phyloP scores from a whole-genome alignment of 2,888 invertebrate genomes.

The Lycaena phlaeas region DNA sequence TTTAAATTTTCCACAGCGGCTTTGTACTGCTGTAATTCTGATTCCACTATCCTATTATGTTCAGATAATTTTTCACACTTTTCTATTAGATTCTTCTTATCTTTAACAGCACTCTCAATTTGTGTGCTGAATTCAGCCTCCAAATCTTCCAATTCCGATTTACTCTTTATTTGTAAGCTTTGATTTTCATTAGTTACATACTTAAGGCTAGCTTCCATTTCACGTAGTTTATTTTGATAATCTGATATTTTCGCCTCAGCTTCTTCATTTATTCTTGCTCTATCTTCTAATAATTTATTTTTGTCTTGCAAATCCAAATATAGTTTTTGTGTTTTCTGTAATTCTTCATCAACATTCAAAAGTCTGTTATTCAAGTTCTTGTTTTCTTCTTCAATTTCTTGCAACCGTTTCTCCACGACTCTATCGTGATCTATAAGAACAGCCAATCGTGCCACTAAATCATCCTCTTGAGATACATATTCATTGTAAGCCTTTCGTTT shows the following conservation, averaged over 20 bases:
- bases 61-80: slow-evolving; percentile 60
- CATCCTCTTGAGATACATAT: slow-evolving; percentile 75
- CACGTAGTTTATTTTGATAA: slow-evolving; percentile 45
- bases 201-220: slow-evolving; percentile 57
- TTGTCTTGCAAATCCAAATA: slow-evolving; percentile 55
- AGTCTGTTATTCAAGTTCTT: slow-evolving; percentile 69
- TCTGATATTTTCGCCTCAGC: slow-evolving; percentile 39
- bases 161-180: slow-evolving; percentile 49
- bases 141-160: slow-evolving; percentile 52
- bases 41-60: slow-evolving; percentile 53
- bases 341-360: slow-evolving; percentile 63
- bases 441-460: slow-evolving; percentile 74
- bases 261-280: slow-evolving; percentile 41
- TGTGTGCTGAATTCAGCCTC: slow-evolving; percentile 61
- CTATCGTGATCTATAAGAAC: slow-evolving; percentile 76
- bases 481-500: slow-evolving; percentile 74
- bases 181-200: slow-evolving; percentile 46
- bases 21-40: slow-evolving; percentile 45
- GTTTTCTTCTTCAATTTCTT: slow-evolving; percentile 72
- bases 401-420: slow-evolving; percentile 74
- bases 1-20: slow-evolving; percentile 41
- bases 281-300: slow-evolving; percentile 41
- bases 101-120: slow-evolving; percentile 59
- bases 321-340: slow-evolving; percentile 57
- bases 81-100: slow-evolving; percentile 59